Evolutionary conservation across 2,797 vertebrate genomes (phyloP), one percentile per base, ranked within the genome.

Genomic region (Hylomyscus alleni): DNA sequence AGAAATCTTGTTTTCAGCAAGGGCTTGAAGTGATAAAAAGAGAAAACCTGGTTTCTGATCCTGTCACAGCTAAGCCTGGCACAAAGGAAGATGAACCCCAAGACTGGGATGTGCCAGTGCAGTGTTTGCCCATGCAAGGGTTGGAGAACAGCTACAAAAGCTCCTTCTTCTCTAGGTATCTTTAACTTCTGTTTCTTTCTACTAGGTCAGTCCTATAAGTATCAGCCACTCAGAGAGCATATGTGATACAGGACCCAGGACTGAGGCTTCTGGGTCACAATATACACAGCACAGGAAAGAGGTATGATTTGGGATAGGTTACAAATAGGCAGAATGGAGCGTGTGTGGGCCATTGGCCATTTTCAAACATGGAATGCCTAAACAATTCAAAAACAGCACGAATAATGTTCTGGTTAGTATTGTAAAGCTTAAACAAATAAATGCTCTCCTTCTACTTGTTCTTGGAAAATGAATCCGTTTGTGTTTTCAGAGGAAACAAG

Each of bases 361-460:
- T 92, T n/a, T 91, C 52, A 73, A 89, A 95, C 77, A 4, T 52
- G 14, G 31, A 89, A 84, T 40, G 15, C n/a, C 54, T 81, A 47
- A 95, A 60, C 31, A 77, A 83, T 87, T 81, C 34, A 95, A 90
- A 95, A 96, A 15, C 3, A 87, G 6, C 26, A 85, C 15, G 60
- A 62, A 95, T 86, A 81, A 82, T 78, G 24, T 62, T 83, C 69
- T 95, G 82, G 20, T 84, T 56, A 50, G 82, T 97, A n/a, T 87
- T 96, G 87, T 81, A 94, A 97, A 89, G 40, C 24, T 73, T 89
- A 94, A 98, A 97, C 93, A 96, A 97, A 60, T 95, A 96, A 96
- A 82, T 73, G 9, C 0, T 91, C 19, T 80, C 89, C 58, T 91
- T 96, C n/a, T 84, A 11, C 83, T 95, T 54, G 75, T 75, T 92